Conservation (phyloP, 2,888 invertebrate genomes). For the Drosophila macrospina region DNA sequence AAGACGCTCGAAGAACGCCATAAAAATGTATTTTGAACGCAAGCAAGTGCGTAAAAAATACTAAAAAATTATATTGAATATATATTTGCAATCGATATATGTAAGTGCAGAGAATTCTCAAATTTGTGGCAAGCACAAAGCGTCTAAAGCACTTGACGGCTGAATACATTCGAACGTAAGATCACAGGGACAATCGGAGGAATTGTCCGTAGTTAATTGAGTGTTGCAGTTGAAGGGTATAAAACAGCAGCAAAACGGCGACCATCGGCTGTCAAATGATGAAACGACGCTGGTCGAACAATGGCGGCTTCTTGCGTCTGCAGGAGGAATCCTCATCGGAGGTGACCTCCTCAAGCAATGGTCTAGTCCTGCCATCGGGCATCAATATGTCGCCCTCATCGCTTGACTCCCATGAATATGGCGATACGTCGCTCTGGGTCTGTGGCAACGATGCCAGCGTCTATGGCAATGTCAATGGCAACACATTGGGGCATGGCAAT, state of each 20-base stretch:
- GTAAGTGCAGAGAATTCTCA: not conserved
- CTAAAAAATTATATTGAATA: conserved; percentile 37
- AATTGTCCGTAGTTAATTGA: conserved; percentile 41
- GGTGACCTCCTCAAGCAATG: conserved; percentile 89
- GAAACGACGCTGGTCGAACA: conserved; percentile 92
- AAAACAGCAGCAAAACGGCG: conserved; percentile 72
- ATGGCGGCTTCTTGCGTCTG: conserved; percentile 90
- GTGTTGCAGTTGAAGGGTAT: conserved; percentile 16
- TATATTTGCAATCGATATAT: not conserved
- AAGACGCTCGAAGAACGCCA: conserved; percentile 27
- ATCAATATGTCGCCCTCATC: conserved; percentile 92
- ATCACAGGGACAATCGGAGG: conserved; percentile 30
- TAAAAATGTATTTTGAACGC: conserved; percentile 80
- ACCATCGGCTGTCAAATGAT: conserved; percentile 86
- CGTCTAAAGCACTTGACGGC: not conserved
- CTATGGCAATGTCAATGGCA: conserved; percentile 56
- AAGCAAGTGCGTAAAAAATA: conserved; percentile 81
- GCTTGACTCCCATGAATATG: conserved; percentile 90
- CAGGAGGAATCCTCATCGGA: conserved; percentile 91
- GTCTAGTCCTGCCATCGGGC: conserved; percentile 88
- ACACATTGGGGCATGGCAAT: conserved; percentile 63
- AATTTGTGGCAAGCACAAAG: not conserved
- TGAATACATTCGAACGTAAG: not conserved
- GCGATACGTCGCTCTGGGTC: conserved; percentile 92
- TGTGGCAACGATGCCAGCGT: conserved; percentile 87